These are phyloP conservation scores for Lepidotrigona ventralis DNA, from an alignment of 1,140 invertebrate genomes.

Conservation along the genomic window DNA sequence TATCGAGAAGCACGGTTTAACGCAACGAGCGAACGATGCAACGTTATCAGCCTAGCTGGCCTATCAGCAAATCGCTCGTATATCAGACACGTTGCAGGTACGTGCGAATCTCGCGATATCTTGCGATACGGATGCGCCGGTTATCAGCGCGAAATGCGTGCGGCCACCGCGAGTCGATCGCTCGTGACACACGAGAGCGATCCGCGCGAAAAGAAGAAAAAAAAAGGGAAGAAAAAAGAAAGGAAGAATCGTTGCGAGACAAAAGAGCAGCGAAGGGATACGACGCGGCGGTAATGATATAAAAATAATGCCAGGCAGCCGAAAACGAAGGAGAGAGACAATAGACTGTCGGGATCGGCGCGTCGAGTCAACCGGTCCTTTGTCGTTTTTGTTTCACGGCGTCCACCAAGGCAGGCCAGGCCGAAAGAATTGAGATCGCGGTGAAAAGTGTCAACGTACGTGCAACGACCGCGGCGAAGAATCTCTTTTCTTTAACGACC, in stretches of 20 bases:
- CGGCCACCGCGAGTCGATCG: conserved; percentile 4
- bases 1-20: background rate
- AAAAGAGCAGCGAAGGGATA: conserved; percentile 5
- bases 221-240: no score
- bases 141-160: conserved; percentile 24
- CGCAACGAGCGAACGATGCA: background rate
- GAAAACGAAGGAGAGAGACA: conserved; percentile 36
- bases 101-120: conserved; percentile 40
- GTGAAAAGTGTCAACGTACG: conserved; percentile 4
- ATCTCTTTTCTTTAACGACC: background rate
- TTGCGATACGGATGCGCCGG: background rate
- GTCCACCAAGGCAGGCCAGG: background rate
- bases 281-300: conserved; percentile 16
- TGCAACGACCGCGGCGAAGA: background rate
- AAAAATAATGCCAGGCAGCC: conserved; percentile 19
- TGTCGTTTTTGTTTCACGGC: conserved; percentile 27
- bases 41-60: conserved; percentile 8
- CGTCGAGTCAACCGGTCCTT: conserved; percentile 15
- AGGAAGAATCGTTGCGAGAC: background rate
- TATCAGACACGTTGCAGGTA: conserved; percentile 38
- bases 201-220: no score
- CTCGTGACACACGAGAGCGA: background rate
- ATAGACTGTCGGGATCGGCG: conserved; percentile 32
- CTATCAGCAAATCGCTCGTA: conserved; percentile 12
- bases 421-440: background rate